phyloP scores from a whole-genome alignment of 23 tunicate genomes.

The Ciona savignyi region DNA sequence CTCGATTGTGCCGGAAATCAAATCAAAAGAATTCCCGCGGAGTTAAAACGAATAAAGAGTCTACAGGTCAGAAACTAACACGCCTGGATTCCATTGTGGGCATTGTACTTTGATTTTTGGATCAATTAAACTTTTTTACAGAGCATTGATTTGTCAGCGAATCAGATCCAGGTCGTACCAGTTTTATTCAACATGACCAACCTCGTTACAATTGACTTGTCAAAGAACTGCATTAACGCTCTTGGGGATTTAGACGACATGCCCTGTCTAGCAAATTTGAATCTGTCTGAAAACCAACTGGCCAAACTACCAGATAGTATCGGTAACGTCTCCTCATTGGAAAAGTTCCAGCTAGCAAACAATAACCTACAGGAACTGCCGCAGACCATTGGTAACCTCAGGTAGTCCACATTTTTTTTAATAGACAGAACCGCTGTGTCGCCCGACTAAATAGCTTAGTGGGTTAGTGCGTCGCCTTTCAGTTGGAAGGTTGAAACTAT shows the following conservation, averaged over 20 bases:
- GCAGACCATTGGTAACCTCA: conserved; percentile 45
- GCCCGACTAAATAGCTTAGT: no score
- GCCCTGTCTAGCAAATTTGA: conserved; percentile 52
- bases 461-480: no score
- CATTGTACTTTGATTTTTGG: no score
- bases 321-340: conserved; percentile 38
- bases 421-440: no score
- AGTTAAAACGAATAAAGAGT: conserved; percentile 31
- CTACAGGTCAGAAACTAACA: conserved; percentile 37
- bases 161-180: conserved; percentile 28
- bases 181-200: conserved; percentile 43
- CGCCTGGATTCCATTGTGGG: background rate
- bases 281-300: conserved; percentile 61
- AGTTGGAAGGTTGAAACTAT: no score
- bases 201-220: conserved; percentile 59
- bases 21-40: conserved; percentile 35
- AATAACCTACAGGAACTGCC: conserved; percentile 58
- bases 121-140: conserved; percentile 8
- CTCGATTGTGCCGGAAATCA: conserved; percentile 69
- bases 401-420: conserved; percentile 8
- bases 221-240: conserved; percentile 40
- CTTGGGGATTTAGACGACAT: conserved; percentile 40
- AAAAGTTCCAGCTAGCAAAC: conserved; percentile 49
- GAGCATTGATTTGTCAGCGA: conserved; percentile 77
- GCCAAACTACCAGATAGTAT: conserved; percentile 45